Conservation (phyloP, 2,797 vertebrate genomes). For the Apodemus agrarius region DNA sequence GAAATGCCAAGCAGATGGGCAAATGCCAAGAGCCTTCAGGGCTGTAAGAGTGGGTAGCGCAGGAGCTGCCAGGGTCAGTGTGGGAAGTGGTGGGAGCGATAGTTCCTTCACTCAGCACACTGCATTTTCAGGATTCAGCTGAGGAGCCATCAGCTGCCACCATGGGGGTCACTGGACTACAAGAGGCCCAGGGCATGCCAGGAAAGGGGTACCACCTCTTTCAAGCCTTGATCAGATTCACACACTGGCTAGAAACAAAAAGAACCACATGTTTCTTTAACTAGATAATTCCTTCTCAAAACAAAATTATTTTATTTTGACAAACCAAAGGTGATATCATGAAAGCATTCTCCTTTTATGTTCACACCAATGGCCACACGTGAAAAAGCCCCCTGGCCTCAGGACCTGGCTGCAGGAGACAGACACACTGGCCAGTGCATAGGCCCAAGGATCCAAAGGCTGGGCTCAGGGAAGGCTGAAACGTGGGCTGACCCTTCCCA, state of each 20-base stretch:
- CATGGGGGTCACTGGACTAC: not conserved
- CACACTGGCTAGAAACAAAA: not conserved
- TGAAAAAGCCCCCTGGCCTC: not conserved
- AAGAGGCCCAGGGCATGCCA: not conserved
- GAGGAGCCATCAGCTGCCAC: not conserved
- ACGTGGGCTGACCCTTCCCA: not conserved
- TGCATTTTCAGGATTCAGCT: not conserved
- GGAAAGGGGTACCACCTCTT: not conserved
- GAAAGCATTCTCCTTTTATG: not conserved
- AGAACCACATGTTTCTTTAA: not conserved
- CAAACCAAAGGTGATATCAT: not conserved
- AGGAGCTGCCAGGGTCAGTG: slow-evolving; percentile 3
- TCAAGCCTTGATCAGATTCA: not conserved
- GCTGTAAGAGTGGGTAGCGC: not conserved
- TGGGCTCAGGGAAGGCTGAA: not conserved
- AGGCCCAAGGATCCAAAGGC: not conserved
- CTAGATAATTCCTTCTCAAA: not conserved
- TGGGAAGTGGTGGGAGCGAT: slow-evolving; percentile 28
- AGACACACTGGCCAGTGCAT: not conserved
- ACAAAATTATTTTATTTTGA: not conserved
- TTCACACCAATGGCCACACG: not conserved
- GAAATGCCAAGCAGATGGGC: slow-evolving; percentile 71
- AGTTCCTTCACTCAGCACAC: not conserved
- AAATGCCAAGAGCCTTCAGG: not conserved
- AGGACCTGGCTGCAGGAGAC: not conserved